Percentiles rank a stretch among this genome's conserved stretches.
Evolutionary conservation across 2,113 vertebrate genomes (phyloP).

Genomic region (Mormyrus lacerda): DNA sequence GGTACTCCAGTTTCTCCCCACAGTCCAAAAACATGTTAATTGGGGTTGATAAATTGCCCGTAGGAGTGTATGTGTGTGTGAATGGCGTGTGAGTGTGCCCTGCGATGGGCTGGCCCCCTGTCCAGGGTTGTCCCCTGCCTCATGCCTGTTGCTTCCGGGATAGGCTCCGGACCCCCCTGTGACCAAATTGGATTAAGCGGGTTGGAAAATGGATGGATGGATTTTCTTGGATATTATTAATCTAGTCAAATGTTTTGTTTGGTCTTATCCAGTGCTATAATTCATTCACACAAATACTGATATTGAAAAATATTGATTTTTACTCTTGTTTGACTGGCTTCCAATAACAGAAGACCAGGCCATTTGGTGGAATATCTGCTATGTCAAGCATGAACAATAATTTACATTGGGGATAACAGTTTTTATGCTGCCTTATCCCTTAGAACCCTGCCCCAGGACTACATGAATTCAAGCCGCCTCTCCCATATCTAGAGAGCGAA

Average conservation of each 20-base stretch:
- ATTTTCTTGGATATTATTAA: neutral
- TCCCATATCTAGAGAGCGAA: constrained; percentile 68
- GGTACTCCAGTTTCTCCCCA: too few species aligned
- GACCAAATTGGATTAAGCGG: too few species aligned
- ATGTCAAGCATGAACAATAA: neutral
- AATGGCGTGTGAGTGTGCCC: too few species aligned
- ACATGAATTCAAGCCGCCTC: constrained; percentile 55
- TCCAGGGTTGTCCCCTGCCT: too few species aligned
- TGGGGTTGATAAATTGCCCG: too few species aligned
- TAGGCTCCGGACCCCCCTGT: too few species aligned
- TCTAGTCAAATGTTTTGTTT: neutral
- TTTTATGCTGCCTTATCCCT: neutral
- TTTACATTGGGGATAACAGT: neutral
- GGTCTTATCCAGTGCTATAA: neutral
- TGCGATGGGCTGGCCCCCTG: too few species aligned
- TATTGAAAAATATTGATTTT: neutral
- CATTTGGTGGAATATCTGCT: neutral
- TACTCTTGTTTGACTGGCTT: neutral
- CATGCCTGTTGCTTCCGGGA: too few species aligned
- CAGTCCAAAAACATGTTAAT: too few species aligned
- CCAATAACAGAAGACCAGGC: neutral
- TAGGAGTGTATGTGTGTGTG: too few species aligned
- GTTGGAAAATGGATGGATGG: too few species aligned
- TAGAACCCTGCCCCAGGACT: constrained; percentile 83
- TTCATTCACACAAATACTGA: neutral